Percentiles rank a stretch among this genome's conserved stretches.
Conservation (phyloP, 2,113 vertebrate genomes). For the Chionomys nivalis region DNA sequence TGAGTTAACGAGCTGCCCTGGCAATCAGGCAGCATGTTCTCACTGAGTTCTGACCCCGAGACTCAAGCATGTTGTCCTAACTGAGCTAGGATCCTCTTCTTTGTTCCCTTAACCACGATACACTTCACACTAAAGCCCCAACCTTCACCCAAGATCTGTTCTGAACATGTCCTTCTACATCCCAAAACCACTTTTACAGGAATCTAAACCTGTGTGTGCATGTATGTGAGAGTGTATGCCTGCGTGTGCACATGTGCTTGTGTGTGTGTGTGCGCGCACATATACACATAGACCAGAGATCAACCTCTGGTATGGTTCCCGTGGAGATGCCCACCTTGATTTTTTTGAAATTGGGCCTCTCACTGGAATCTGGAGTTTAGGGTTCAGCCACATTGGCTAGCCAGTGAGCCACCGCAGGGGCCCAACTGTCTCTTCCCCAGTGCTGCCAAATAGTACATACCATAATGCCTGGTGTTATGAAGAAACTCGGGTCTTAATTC, state of each 20-base stretch:
- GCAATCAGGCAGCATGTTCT: neutral
- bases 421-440: neutral
- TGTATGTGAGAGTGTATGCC: no score
- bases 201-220: neutral
- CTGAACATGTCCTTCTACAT: neutral
- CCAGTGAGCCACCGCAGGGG: no score
- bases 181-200: neutral
- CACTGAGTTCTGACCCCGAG: neutral
- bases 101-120: neutral
- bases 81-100: neutral
- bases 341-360: neutral
- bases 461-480: neutral
- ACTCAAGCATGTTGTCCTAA: neutral
- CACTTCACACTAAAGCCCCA: neutral
- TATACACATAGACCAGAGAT: neutral
- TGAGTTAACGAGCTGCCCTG: neutral
- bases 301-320: neutral
- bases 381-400: neutral
- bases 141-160: neutral
- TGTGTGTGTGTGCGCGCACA: accelerated
- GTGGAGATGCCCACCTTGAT: neutral
- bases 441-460: neutral
- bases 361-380: neutral
- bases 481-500: neutral
- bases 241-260: accelerated